Percentiles rank a stretch among this genome's conserved stretches.
Conservation (phyloP, 2,797 vertebrate species). For the Phoebastria nigripes region DNA sequence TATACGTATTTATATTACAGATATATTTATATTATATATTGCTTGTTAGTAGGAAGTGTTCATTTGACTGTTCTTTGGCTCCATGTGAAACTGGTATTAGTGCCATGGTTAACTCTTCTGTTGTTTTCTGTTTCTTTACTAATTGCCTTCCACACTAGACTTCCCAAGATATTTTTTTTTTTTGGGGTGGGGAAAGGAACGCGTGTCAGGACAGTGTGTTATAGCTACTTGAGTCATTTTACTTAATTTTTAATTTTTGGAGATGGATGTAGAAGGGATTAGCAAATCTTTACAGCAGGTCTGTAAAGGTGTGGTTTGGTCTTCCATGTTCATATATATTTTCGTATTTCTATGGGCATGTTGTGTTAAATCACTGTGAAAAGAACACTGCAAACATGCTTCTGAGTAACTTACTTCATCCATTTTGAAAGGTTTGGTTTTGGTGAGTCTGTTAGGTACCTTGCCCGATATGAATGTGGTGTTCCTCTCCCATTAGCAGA, state of each 20-base stretch:
- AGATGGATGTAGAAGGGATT: neutral
- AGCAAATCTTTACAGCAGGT: neutral
- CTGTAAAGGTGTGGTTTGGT: neutral
- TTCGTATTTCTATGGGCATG: neutral
- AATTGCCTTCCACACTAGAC: neutral
- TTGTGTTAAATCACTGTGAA: neutral
- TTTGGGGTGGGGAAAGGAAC: neutral
- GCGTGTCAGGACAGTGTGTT: rapidly evolving
- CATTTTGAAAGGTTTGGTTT: neutral
- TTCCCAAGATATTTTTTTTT: neutral
- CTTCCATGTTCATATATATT: neutral
- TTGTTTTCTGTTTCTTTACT: neutral
- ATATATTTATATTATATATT: neutral
- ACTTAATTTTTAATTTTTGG: neutral
- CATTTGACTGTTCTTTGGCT: neutral
- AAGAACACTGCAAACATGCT: neutral
- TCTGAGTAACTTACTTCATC: neutral
- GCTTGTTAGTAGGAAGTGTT: neutral
- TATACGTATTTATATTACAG: neutral
- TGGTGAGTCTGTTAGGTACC: neutral
- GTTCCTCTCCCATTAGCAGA: neutral
- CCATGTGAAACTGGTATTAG: neutral
- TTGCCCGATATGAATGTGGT: neutral
- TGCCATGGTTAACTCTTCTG: neutral
- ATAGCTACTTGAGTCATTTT: neutral